phyloP scores from a whole-genome alignment of 2,888 invertebrate genomes.

The Hylaea fasciaria region DNA sequence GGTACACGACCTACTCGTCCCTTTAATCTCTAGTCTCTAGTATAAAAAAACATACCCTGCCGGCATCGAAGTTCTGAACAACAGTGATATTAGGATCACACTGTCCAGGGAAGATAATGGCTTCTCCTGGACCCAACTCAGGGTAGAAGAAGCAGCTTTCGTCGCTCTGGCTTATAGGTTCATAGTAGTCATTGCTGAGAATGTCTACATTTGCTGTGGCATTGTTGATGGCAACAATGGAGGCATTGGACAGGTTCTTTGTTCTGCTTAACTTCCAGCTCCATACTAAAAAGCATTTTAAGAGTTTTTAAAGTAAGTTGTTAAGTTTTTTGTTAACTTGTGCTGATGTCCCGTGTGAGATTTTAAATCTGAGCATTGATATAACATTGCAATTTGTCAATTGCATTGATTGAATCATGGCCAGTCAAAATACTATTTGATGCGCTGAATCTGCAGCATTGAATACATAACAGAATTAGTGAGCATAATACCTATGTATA shows the following conservation, averaged over 20 bases:
- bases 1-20: too few species aligned
- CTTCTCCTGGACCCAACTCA: constrained; percentile 49
- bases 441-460: too few species aligned
- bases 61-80: constrained; percentile 55
- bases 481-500: too few species aligned
- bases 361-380: too few species aligned
- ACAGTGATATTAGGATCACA: constrained; percentile 59
- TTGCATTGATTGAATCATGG: too few species aligned
- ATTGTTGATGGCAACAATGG: constrained; percentile 51
- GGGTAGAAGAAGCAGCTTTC: constrained; percentile 66
- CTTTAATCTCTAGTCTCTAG: too few species aligned
- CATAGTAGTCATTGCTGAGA: constrained; percentile 58
- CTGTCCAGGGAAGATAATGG: constrained; percentile 60
- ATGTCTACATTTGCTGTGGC: constrained; percentile 53
- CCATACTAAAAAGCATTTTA: constrained; percentile 55
- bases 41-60: constrained; percentile 48
- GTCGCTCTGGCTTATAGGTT: constrained; percentile 54
- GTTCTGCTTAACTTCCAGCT: constrained; percentile 73
- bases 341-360: too few species aligned
- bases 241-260: constrained; percentile 46
- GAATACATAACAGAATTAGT: too few species aligned
- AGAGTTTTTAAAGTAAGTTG: too few species aligned
- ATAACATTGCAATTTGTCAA: too few species aligned
- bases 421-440: too few species aligned
- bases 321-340: too few species aligned